Evolutionary conservation across 2,888 invertebrate species (phyloP), one percentile per base, ranked within the genome.

Genomic region (Gnatocerus cornutus): DNA sequence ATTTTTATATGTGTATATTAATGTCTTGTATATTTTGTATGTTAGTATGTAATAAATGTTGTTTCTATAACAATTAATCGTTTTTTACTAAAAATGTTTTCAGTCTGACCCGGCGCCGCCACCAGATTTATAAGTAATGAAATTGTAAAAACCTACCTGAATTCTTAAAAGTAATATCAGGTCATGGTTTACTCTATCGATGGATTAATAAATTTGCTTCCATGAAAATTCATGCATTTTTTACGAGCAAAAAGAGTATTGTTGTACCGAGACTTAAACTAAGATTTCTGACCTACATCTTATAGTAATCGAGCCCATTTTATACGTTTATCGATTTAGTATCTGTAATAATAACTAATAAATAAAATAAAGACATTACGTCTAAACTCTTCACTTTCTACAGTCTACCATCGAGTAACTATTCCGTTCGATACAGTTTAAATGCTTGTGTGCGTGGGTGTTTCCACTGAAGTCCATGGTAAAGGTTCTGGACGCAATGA

Each of bases 1-100:
- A 73, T 74, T 74, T 74, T 74, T 74, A 67, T 74, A 74, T 69
- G 71, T 73, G 69, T 62, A 65, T 65, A 65, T 61, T 63, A 8
- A 41, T 69, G 69, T 69, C 59, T 70, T 70, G 69, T 45, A 66
- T 66, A 70, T 70, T 70, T 70, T 70, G 62, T 70, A 67, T 69
- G 53, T 69, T 52, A 43, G 55, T 53, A 61, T 33, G 14, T 21
- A 48, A 61, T 50, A 46, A 50, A 48, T 41, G 52, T 63, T 7
- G 43, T 63, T 63, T 53, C 12, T 61, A 61, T 14, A 50, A 48
- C 33, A 45, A 45, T n/a, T 29, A 27, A 59, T n/a, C 1, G 41
- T 21, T 58, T 39, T 43, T 61, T 37, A 61, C 30, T 61, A 46
- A 43, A 43, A 14, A 43, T 27, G 21, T 27, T 30, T 14, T 53